Evolutionary conservation across 2,888 invertebrate species (phyloP).

Genomic region (Spicauda simplicius): DNA sequence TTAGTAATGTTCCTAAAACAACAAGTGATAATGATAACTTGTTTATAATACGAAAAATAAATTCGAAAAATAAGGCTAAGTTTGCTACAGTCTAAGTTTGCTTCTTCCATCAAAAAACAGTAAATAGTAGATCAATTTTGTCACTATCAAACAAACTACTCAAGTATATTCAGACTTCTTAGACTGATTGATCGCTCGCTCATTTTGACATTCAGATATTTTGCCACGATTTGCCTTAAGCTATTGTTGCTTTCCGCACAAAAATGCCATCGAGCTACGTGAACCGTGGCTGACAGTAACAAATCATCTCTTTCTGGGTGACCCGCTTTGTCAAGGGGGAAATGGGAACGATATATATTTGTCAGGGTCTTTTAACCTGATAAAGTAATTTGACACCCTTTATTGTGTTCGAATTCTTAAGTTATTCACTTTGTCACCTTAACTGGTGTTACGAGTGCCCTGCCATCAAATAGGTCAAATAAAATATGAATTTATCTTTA

Average conservation of each 20-base stretch:
- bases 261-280: slow-evolving; percentile 3
- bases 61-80: no score
- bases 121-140: no score
- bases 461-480: no score
- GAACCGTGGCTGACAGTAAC: slow-evolving; percentile 10
- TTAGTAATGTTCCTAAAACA: no score
- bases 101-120: no score
- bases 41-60: no score
- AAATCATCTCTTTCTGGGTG: slow-evolving; percentile 30
- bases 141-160: no score
- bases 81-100: no score
- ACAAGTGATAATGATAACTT: no score
- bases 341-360: slow-evolving; percentile 20
- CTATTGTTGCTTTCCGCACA: background rate
- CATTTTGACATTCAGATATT: background rate
- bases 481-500: background rate
- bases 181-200: background rate
- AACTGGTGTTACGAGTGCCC: background rate
- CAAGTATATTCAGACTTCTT: background rate
- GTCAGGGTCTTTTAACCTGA: slow-evolving; percentile 22
- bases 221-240: background rate
- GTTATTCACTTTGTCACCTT: slow-evolving; percentile 17
- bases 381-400: slow-evolving; percentile 28
- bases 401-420: slow-evolving; percentile 17
- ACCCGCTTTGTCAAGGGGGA: slow-evolving; percentile 13